A percentile compares a stretch with the other conserved stretches of the same genome.
phyloP scores from a whole-genome alignment of 2,797 vertebrate genomes.

The Sebastes matsubarae region DNA sequence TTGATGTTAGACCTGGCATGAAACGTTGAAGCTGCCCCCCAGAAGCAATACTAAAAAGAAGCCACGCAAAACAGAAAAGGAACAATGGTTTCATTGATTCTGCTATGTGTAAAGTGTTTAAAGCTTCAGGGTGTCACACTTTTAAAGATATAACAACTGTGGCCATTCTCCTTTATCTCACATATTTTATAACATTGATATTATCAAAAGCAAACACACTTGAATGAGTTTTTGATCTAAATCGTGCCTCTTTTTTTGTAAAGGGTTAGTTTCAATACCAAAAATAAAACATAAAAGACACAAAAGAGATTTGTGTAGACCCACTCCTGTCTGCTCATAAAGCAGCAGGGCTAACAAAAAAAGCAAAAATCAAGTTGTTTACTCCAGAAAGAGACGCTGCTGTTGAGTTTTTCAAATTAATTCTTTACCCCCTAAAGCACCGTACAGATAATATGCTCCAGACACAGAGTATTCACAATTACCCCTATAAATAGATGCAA shows the following conservation, averaged over 20 bases:
- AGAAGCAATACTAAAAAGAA: background rate
- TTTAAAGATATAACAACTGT: background rate
- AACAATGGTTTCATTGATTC: background rate
- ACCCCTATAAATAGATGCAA: background rate
- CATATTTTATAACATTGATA: background rate
- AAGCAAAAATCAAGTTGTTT: conserved; percentile 7
- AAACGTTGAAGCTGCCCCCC: background rate
- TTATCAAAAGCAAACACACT: background rate
- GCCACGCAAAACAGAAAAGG: background rate
- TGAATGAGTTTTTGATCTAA: background rate
- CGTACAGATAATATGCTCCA: background rate
- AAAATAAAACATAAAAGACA: background rate
- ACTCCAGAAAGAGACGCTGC: background rate
- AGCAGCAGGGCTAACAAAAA: background rate
- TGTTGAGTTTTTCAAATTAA: conserved; percentile 8
- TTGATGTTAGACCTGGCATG: background rate
- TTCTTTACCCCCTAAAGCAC: background rate
- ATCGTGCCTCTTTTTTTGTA: background rate
- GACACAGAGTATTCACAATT: background rate
- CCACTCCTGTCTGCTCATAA: background rate
- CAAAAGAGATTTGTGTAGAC: background rate
- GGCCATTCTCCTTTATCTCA: background rate
- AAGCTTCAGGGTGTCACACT: background rate
- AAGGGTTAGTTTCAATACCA: background rate
- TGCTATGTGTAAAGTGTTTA: background rate